phyloP scores from a whole-genome alignment of 2,888 invertebrate species.

The Brachypalpus laphriformis region DNA sequence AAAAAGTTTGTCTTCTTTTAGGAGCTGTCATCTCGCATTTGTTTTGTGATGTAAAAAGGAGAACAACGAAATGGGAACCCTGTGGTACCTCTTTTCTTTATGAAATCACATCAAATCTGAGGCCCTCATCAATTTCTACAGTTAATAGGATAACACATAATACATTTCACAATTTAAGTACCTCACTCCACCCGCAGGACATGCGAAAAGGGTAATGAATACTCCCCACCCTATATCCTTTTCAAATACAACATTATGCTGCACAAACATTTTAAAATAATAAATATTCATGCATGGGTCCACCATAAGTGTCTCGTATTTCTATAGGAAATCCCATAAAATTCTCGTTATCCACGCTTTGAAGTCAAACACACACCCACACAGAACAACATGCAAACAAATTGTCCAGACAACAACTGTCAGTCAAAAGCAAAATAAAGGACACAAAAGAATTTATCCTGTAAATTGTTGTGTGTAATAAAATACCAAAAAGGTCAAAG shows the following conservation, averaged over 20 bases:
- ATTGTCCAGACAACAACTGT: constrained; percentile 7
- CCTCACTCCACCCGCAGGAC: no score
- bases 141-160: background rate
- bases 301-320: background rate
- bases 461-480: constrained; percentile 15
- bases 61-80: background rate
- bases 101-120: background rate
- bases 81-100: background rate
- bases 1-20: background rate
- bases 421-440: constrained; percentile 5
- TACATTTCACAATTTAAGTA: no score
- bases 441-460: constrained; percentile 23
- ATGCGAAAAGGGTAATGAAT: no score
- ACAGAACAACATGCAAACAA: background rate
- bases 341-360: constrained; percentile 2
- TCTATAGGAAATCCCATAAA: background rate
- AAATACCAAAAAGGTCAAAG: constrained; percentile 24
- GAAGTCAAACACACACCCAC: background rate
- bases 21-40: background rate
- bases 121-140: background rate
- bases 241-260: no score
- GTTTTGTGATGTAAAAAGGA: background rate
- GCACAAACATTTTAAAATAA: background rate
- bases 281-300: background rate
- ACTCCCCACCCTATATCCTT: background rate